Percentiles rank a stretch among this genome's conserved stretches.
Conservation (phyloP, 2,888 invertebrate species). For the Teinopalpus imperialis region DNA sequence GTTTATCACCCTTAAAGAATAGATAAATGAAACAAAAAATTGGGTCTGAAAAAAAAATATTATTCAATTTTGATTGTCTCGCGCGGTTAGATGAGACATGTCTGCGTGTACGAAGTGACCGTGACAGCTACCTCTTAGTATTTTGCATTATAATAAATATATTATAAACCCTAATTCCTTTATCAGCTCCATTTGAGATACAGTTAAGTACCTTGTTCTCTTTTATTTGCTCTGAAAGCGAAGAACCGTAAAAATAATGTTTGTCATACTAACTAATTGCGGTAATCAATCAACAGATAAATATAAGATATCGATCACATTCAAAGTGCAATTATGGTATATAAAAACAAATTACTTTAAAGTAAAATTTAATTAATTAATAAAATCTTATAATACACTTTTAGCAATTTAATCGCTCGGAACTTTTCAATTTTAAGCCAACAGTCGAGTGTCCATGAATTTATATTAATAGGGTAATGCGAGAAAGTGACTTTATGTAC, state of each 20-base stretch:
- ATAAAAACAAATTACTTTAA: neutral
- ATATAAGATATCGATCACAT: neutral
- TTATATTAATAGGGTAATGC: too few species aligned
- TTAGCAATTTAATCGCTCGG: constrained; percentile 7
- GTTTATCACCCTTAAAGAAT: too few species aligned
- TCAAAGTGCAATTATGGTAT: constrained; percentile 5
- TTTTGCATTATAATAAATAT: too few species aligned
- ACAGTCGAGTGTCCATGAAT: too few species aligned
- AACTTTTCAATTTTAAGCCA: neutral
- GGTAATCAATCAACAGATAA: neutral
- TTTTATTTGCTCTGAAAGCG: neutral
- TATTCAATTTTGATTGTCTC: too few species aligned
- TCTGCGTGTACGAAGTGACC: too few species aligned
- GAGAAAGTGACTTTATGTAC: too few species aligned
- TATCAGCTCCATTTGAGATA: neutral
- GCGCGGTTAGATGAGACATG: too few species aligned
- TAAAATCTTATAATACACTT: constrained; percentile 1
- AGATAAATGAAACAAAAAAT: too few species aligned
- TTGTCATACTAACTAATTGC: neutral
- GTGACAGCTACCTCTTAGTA: too few species aligned
- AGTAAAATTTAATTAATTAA: constrained; percentile 14
- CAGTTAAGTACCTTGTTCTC: too few species aligned
- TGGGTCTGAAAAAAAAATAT: too few species aligned
- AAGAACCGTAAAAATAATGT: neutral
- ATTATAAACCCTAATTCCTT: neutral